Conservation (phyloP, 2,797 vertebrate species). For the Salarias fasciatus region DNA sequence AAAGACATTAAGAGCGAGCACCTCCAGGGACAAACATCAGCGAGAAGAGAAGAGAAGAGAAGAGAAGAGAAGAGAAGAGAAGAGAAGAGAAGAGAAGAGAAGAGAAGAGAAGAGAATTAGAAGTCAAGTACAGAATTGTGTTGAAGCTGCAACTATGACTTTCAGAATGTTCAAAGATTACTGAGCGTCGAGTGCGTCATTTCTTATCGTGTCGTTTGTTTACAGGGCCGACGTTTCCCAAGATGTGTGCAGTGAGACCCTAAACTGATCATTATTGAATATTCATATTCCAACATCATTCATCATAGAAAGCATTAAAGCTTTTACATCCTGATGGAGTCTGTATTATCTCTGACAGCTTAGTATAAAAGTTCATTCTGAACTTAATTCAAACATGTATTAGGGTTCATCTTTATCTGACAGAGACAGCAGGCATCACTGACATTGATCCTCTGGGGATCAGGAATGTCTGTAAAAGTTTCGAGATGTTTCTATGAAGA, state of each 20-base stretch:
- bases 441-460: background rate
- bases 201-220: no score
- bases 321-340: no score
- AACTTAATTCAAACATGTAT: no score
- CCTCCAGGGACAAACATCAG: constrained; percentile 71
- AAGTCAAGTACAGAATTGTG: background rate
- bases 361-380: no score
- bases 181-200: background rate
- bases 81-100: background rate
- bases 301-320: no score
- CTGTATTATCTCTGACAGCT: no score
- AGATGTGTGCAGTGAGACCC: no score
- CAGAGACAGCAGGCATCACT: background rate
- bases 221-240: no score
- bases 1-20: constrained; percentile 76
- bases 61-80: background rate
- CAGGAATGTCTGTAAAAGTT: background rate
- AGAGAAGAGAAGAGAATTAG: background rate
- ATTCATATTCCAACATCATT: no score
- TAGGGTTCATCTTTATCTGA: no score
- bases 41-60: constrained; percentile 9
- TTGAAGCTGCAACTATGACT: constrained; percentile 8
- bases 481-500: background rate
- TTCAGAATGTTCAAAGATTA: constrained; percentile 9
- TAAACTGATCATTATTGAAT: no score